phyloP scores from a whole-genome alignment of 2,797 vertebrate genomes.

The Tachyglossus aculeatus region DNA sequence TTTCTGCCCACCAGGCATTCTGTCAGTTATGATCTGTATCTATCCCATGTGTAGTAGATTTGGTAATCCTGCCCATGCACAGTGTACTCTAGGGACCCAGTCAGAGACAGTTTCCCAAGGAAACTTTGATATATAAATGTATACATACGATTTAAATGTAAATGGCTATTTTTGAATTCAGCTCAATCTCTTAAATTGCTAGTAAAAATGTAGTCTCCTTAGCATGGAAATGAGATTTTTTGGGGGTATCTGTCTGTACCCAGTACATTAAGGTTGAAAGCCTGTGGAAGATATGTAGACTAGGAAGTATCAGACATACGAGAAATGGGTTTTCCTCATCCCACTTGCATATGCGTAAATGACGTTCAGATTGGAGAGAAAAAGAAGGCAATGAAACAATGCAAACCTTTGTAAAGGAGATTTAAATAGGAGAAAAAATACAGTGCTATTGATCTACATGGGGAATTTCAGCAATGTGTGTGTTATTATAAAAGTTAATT shows the following conservation, averaged over 20 bases:
- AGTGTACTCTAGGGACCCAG: no score
- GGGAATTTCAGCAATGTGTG: constrained; percentile 34
- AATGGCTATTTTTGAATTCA: neutral
- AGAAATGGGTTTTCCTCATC: neutral
- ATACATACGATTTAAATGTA: neutral
- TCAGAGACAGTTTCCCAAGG: no score
- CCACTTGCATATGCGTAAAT: constrained; percentile 20
- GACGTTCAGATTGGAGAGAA: constrained; percentile 1
- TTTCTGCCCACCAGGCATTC: no score
- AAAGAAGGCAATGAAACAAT: constrained; percentile 30
- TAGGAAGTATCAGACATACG: neutral
- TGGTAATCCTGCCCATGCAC: no score
- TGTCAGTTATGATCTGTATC: no score
- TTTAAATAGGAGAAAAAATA: constrained; percentile 8
- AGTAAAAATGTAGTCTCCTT: neutral
- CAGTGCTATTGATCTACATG: constrained; percentile 26
- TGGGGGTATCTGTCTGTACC: neutral
- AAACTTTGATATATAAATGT: neutral
- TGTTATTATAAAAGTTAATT: constrained; percentile 48
- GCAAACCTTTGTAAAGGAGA: constrained; percentile 32
- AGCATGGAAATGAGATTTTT: constrained; percentile 5
- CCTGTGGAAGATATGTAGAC: neutral
- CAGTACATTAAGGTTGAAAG: constrained; percentile 6
- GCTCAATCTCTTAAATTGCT: constrained; percentile 1
- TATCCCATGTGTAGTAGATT: no score